phyloP scores from a whole-genome alignment of 2,888 invertebrate species.

The Caprella mutica region DNA sequence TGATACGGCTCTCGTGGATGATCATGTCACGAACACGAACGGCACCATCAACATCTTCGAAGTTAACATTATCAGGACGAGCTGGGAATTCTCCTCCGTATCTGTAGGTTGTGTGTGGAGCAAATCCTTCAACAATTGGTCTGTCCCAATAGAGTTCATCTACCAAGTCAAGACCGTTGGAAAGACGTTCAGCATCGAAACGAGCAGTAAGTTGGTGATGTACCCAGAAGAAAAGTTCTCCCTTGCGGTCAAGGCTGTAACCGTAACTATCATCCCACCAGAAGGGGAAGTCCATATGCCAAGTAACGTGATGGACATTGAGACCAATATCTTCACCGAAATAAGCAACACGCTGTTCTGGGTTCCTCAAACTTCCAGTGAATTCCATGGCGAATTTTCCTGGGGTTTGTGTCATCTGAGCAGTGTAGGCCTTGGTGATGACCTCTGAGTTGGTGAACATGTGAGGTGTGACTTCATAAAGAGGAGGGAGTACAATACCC shows the following conservation, averaged over 20 bases:
- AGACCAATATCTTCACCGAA: slow-evolving; percentile 60
- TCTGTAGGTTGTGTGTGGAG: slow-evolving; percentile 51
- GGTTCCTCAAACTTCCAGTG: slow-evolving; percentile 41
- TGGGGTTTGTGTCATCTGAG: slow-evolving; percentile 35
- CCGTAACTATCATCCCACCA: slow-evolving; percentile 48
- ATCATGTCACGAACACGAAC: slow-evolving; percentile 35
- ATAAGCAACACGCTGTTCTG: slow-evolving; percentile 52
- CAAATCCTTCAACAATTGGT: slow-evolving; percentile 45
- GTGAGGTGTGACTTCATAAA: slow-evolving; percentile 56
- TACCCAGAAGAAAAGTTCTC: slow-evolving; percentile 49
- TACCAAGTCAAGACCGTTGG: no score
- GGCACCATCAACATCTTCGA: slow-evolving; percentile 36
- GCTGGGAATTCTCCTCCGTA: slow-evolving; percentile 48
- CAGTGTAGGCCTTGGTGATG: slow-evolving; percentile 44
- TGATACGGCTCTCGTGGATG: slow-evolving; percentile 48
- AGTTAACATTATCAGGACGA: slow-evolving; percentile 36
- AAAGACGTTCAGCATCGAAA: slow-evolving; percentile 63
- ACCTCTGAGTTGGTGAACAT: slow-evolving; percentile 52
- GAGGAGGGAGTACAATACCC: slow-evolving; percentile 50
- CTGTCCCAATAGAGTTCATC: slow-evolving; percentile 35
- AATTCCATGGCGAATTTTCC: slow-evolving; percentile 37
- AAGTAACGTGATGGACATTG: slow-evolving; percentile 52
- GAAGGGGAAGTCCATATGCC: slow-evolving; percentile 53
- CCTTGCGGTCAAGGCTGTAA: slow-evolving; percentile 36
- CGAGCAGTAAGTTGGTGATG: slow-evolving; percentile 34